These are phyloP conservation scores for Lepidurus arcticus DNA, from an alignment of 1,140 invertebrate species.

Conservation along the genomic window DNA sequence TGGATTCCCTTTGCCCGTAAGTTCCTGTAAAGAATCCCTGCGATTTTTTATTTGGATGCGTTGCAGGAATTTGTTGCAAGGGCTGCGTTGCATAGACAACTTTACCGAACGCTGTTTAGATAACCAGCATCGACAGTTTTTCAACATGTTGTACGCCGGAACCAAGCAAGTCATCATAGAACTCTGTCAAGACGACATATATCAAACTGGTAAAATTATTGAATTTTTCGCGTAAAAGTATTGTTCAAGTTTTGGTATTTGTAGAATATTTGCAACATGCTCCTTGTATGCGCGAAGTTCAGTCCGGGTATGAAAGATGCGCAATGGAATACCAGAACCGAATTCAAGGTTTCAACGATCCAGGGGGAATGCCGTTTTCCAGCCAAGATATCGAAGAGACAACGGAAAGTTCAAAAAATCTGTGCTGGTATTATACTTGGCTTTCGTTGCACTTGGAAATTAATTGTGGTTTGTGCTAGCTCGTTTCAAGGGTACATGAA, in stretches of 20 bases:
- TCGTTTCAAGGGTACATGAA: slow-evolving; percentile 41
- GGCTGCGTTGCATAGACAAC: slow-evolving; percentile 41
- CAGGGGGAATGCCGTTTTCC: background rate
- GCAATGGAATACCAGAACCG: slow-evolving; percentile 38
- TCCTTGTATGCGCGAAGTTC: slow-evolving; percentile 40
- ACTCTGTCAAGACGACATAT: slow-evolving; percentile 38
- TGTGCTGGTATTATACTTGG: slow-evolving; percentile 31
- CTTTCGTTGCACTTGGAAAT: background rate
- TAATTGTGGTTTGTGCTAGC: slow-evolving; percentile 32
- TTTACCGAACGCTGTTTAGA: slow-evolving; percentile 40
- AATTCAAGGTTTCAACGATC: slow-evolving; percentile 26
- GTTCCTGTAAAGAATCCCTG: background rate
- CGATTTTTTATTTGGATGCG: background rate
- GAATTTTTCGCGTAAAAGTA: background rate
- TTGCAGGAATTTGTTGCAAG: slow-evolving; percentile 39
- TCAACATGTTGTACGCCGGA: slow-evolving; percentile 41
- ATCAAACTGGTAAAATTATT: slow-evolving; percentile 34
- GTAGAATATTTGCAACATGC: slow-evolving; percentile 41
- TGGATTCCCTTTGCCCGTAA: slow-evolving; percentile 35
- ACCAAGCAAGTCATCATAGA: slow-evolving; percentile 40
- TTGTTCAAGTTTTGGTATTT: background rate
- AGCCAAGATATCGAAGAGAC: slow-evolving; percentile 27
- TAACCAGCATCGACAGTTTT: slow-evolving; percentile 40
- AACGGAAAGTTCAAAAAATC: slow-evolving; percentile 33
- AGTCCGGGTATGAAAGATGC: slow-evolving; percentile 40